These are phyloP conservation scores for Tribolium castaneum DNA, from an alignment of 1,140 invertebrate species.

Conservation along the genomic window DNA sequence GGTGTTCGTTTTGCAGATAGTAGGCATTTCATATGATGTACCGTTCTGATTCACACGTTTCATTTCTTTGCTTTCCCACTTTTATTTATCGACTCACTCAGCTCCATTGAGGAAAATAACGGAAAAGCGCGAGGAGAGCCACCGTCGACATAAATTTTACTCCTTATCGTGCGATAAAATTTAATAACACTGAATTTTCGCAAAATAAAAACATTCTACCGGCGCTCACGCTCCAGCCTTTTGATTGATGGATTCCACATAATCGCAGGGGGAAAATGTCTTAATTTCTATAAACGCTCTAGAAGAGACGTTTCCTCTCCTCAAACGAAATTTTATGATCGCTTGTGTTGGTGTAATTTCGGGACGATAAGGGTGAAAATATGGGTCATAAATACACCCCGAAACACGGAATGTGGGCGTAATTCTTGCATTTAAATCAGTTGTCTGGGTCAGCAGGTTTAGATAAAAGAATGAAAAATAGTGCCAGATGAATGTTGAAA, in stretches of 20 bases:
- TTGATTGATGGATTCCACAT: neutral
- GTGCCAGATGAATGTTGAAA: neutral
- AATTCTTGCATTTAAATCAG: neutral
- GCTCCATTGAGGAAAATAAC: neutral
- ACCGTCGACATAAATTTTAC: slow-evolving; percentile 4
- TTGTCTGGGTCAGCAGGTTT: neutral
- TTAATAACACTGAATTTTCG: neutral
- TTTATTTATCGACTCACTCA: slow-evolving; percentile 13
- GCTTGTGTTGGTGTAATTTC: neutral
- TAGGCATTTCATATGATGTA: slow-evolving; percentile 1
- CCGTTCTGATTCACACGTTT: slow-evolving; percentile 42
- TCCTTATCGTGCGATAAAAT: slow-evolving; percentile 12
- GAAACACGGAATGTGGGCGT: neutral
- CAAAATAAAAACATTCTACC: slow-evolving; percentile 8
- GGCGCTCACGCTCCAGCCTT: neutral
- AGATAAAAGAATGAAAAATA: neutral
- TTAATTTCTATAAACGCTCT: neutral
- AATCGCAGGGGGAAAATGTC: neutral
- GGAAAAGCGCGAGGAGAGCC: neutral
- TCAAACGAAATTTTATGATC: neutral
- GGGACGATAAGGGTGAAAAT: neutral
- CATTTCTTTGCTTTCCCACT: slow-evolving; percentile 30
- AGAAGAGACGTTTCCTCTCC: neutral
- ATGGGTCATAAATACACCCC: neutral
- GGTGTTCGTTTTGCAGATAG: neutral